Evolutionary conservation across 2,797 vertebrate genomes (phyloP), one percentile per base, ranked within the genome.

Genomic region (Sebastes diaconus): DNA sequence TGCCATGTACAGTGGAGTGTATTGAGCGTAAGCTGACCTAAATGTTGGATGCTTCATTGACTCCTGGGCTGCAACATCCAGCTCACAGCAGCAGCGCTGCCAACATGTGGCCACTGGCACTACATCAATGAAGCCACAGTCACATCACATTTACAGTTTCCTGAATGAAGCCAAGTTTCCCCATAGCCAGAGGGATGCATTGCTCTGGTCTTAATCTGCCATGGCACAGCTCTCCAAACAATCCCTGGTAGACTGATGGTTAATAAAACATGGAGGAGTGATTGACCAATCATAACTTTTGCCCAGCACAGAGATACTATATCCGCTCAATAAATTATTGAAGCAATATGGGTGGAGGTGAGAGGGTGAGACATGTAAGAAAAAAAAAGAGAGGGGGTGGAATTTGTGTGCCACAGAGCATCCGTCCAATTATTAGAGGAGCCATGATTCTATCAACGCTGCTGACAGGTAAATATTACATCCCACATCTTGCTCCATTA

Each of bases 381-480:
- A 58, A 32, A 67, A 8, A 13, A 59, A 16, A 64, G 13, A 24
- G 55, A n/a, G 29, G 8, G 16, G 64, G 6, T 18, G 2, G 34
- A n/a, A n/a, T 2, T 66, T 74, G 68, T 67, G 14, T 66, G 54
- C 8, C 57, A 65, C 6, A 3, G 14, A 61, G 55, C 18, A 32
- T 66, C 60, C 5, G 6, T 65, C 59, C 22, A 75, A 46, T 58
- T 24, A 50, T 71, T 50, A 80, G 24, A 66, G 22, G 22, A 78
- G 73, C 60, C 39, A 27, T 61, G 77, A 85, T 84, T 84, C 71
- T 54, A 70, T 87, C 80, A 75, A 13, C 1, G 2, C 46, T 14
- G 46, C 77, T 77, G 87, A 87, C 88, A 84, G 80, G 70, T 87
- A 75, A 82, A 88, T 83, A 85, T 84, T 69, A 84, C 61, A 75